Conservation (phyloP, 2,113 vertebrate genomes). For the Hyperopisus bebe region DNA sequence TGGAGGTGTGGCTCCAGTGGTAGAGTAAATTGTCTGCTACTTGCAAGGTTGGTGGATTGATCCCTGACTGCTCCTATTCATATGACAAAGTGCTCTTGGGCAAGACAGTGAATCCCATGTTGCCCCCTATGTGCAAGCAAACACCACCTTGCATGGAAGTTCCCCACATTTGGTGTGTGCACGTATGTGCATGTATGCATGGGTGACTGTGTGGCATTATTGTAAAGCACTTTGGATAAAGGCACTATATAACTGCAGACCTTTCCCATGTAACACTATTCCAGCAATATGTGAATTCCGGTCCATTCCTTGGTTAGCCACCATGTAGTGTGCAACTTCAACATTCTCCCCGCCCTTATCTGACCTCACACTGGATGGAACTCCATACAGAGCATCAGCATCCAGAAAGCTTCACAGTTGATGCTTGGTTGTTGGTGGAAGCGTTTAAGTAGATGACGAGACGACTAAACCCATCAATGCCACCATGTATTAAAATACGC, state of each 20-base stretch:
- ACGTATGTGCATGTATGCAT: neutral
- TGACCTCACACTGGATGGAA: neutral
- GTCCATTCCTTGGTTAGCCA: neutral
- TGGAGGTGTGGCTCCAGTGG: neutral
- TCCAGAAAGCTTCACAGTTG: conserved; percentile 11
- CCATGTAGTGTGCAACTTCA: conserved; percentile 1
- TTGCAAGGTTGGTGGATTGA: neutral
- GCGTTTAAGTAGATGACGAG: neutral
- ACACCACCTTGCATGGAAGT: neutral
- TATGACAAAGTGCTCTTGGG: no score
- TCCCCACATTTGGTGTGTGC: neutral
- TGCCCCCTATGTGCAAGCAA: neutral
- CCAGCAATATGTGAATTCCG: conserved; percentile 16
- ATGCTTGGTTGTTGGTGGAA: neutral
- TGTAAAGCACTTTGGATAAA: neutral
- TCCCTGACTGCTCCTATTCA: no score
- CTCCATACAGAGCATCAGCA: neutral
- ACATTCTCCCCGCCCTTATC: conserved; percentile 23
- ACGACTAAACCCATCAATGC: conserved; percentile 14
- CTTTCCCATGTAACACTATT: no score
- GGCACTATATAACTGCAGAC: neutral
- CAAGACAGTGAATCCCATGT: neutral
- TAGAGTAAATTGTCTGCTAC: neutral
- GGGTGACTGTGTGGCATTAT: neutral
- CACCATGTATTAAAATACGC: conserved; percentile 6